These are phyloP conservation scores for Ptychochromis oligacanthus DNA, from an alignment of 2,113 vertebrate genomes.

Conservation along the genomic window DNA sequence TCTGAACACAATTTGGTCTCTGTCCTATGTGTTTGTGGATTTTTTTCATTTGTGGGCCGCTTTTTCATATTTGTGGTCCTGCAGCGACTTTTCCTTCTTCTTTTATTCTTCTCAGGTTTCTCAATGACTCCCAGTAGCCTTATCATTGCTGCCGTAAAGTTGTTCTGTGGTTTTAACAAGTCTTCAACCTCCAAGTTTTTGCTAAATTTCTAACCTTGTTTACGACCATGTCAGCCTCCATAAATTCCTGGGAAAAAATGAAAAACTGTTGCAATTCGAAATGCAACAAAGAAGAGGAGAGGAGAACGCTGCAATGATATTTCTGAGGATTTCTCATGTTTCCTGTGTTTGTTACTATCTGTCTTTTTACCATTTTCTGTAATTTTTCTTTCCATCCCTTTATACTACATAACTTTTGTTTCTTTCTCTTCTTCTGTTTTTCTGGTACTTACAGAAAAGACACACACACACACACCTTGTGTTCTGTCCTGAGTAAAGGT, in stretches of 20 bases:
- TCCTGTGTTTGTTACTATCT: background rate
- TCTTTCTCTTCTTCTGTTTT: background rate
- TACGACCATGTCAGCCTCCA: constrained; percentile 11
- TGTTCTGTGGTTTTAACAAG: constrained; percentile 48
- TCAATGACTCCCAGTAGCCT: constrained; percentile 40
- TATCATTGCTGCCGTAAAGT: constrained; percentile 35
- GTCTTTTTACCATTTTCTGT: background rate
- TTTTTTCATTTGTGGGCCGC: background rate
- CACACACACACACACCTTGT: background rate
- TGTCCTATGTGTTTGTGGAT: background rate
- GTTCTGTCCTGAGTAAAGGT: constrained; percentile 56
- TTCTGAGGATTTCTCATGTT: background rate
- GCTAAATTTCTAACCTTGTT: constrained; percentile 12
- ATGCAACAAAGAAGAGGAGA: background rate
- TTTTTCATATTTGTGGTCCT: constrained; percentile 19
- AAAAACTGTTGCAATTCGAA: background rate
- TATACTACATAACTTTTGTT: background rate
- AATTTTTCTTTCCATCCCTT: background rate
- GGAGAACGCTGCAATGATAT: background rate
- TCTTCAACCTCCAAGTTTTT: constrained; percentile 21
- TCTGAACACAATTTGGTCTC: background rate
- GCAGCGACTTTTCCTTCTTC: background rate
- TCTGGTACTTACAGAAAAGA: background rate
- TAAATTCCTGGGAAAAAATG: background rate
- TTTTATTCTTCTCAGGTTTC: constrained; percentile 46